A percentile compares a stretch with the other conserved stretches of the same genome.
These are phyloP conservation scores for Danio albolineatus DNA, from an alignment of 2,797 vertebrate genomes.

Conservation along the genomic window DNA sequence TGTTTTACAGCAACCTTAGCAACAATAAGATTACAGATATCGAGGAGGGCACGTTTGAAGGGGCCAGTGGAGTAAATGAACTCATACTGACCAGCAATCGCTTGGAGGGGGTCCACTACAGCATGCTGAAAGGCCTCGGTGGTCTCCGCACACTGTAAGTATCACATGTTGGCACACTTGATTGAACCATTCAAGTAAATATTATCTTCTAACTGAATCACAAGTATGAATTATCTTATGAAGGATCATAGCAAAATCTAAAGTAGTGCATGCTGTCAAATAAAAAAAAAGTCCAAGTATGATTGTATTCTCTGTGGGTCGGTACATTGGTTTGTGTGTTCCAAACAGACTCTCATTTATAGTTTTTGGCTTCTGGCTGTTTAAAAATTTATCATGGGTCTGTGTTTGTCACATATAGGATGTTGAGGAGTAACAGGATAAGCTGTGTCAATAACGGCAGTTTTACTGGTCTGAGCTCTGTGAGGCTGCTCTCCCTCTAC, in stretches of 20 bases:
- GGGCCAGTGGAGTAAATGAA: slow-evolving; percentile 92
- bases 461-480: slow-evolving; percentile 94
- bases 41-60: slow-evolving; percentile 96
- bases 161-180: slow-evolving; percentile 45
- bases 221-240: not conserved
- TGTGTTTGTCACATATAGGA: slow-evolving; percentile 74
- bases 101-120: slow-evolving; percentile 89
- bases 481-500: slow-evolving; percentile 94
- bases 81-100: slow-evolving; percentile 94
- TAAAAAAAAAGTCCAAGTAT: not conserved
- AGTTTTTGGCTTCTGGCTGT: not conserved
- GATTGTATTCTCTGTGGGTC: slow-evolving; percentile 13
- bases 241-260: not conserved
- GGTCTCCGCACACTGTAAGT: slow-evolving; percentile 96
- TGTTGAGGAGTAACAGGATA: slow-evolving; percentile 96
- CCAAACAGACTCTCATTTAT: not conserved
- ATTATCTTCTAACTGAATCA: slow-evolving; percentile 34
- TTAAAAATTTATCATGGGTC: slow-evolving; percentile 10
- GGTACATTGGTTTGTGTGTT: not conserved
- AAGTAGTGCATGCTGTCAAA: not conserved
- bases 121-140: slow-evolving; percentile 93
- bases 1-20: slow-evolving; percentile 89
- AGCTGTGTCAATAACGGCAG: slow-evolving; percentile 96
- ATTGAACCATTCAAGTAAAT: not conserved
- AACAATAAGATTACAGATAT: slow-evolving; percentile 99